Percentiles rank a stretch among this genome's conserved stretches.
Evolutionary conservation across 2,113 vertebrate species (phyloP).

Genomic region (Osmerus mordax): DNA sequence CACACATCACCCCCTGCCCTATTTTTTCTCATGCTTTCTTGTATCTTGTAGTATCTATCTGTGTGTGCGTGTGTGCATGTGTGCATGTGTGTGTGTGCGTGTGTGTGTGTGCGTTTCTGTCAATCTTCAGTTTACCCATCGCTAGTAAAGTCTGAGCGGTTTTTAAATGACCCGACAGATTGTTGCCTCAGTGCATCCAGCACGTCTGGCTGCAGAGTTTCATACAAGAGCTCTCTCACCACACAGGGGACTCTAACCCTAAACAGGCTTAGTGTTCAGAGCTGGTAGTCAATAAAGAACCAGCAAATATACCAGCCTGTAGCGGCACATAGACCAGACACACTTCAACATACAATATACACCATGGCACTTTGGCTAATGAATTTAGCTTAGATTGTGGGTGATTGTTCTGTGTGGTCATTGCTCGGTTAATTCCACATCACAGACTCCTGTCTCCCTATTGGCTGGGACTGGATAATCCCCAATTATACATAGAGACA

Average conservation of each 20-base stretch:
- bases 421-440: too few relatives aligned
- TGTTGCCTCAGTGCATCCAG: slow-evolving; percentile 50
- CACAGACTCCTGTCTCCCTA: too few relatives aligned
- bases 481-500: too few relatives aligned
- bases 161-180: slow-evolving; percentile 56
- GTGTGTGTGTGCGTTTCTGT: slow-evolving; percentile 28
- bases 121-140: slow-evolving; percentile 35
- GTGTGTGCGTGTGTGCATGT: slow-evolving; percentile 29
- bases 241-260: slow-evolving; percentile 20
- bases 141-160: slow-evolving; percentile 6
- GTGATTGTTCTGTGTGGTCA: too few relatives aligned
- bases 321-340: not conserved
- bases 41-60: not conserved
- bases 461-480: not conserved
- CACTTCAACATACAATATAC: not conserved
- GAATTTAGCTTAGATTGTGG: too few relatives aligned
- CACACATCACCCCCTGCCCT: slow-evolving; percentile 6
- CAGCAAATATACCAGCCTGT: not conserved
- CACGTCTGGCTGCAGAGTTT: slow-evolving; percentile 50
- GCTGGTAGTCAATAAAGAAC: not conserved
- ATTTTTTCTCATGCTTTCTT: slow-evolving; percentile 1
- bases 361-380: not conserved
- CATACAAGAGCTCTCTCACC: slow-evolving; percentile 44
- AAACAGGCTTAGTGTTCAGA: slow-evolving; percentile 20
- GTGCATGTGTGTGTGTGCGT: slow-evolving; percentile 30